phyloP scores from a whole-genome alignment of 1,140 invertebrate species.

The Drosophila sechellia region DNA sequence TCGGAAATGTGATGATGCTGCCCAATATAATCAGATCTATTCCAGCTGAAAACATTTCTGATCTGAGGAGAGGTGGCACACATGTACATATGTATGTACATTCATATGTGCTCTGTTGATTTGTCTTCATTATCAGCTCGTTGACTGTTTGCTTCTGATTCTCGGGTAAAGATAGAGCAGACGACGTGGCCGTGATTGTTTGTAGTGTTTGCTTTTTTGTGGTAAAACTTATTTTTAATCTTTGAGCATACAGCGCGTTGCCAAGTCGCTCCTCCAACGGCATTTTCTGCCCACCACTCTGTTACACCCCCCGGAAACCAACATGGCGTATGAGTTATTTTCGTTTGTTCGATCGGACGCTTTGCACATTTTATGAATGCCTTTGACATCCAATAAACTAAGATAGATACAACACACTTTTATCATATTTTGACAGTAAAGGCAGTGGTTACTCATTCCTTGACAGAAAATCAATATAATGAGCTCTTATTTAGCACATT shows the following conservation, averaged over 20 bases:
- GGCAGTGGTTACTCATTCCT: conserved; percentile 7
- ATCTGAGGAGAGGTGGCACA: conserved; percentile 6
- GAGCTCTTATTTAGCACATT: neutral
- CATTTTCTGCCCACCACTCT: neutral
- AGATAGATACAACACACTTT: conserved; percentile 14
- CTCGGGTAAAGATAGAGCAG: conserved; percentile 58
- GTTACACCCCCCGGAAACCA: conserved; percentile 10
- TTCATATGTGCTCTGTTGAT: conserved; percentile 31
- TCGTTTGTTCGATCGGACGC: conserved; percentile 34
- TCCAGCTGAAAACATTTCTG: conserved; percentile 11
- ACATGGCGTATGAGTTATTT: conserved; percentile 41
- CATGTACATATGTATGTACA: neutral
- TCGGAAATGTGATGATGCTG: conserved; percentile 17
- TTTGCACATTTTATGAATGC: conserved; percentile 47
- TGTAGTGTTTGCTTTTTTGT: conserved; percentile 32
- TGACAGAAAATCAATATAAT: conserved; percentile 7
- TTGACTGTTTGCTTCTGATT: conserved; percentile 49
- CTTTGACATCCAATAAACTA: conserved; percentile 5
- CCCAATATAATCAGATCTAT: conserved; percentile 26
- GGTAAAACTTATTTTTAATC: conserved; percentile 74
- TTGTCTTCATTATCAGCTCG: conserved; percentile 65
- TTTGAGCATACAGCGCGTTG: conserved; percentile 30
- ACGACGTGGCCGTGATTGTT: conserved; percentile 42
- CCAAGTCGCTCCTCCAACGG: conserved; percentile 38
- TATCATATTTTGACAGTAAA: conserved; percentile 18